phyloP scores from a whole-genome alignment of 1,140 invertebrate genomes.

The Charaxes varanes region DNA sequence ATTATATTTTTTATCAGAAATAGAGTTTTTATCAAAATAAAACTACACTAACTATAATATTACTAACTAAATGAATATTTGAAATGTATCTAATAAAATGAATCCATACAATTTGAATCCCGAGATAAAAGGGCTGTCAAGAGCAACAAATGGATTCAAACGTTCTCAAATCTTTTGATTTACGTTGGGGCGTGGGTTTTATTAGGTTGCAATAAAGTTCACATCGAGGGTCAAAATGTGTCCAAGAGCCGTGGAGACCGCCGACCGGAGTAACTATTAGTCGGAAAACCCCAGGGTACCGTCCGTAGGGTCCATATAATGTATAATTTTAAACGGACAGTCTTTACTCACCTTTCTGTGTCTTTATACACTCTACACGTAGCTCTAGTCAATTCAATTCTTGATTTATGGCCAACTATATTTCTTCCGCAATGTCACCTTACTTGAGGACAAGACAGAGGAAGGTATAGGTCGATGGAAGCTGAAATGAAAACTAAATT shows the following conservation, averaged over 20 bases:
- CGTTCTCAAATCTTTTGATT: constrained; percentile 14
- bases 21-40: too few species aligned
- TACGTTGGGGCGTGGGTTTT: constrained; percentile 27
- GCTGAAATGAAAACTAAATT: too few species aligned
- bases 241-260: constrained; percentile 12
- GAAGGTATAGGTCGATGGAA: too few species aligned
- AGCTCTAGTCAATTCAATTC: too few species aligned
- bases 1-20: too few species aligned
- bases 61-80: not conserved
- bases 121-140: constrained; percentile 44
- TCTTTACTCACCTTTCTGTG: not conserved
- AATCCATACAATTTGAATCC: constrained; percentile 3
- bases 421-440: too few species aligned
- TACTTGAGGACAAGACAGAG: too few species aligned
- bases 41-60: not conserved
- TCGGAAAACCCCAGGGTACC: constrained; percentile 21
- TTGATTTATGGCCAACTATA: too few species aligned
- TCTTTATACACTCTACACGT: too few species aligned
- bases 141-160: constrained; percentile 33
- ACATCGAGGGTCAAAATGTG: constrained; percentile 16
- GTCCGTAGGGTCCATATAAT: not conserved
- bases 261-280: constrained; percentile 38
- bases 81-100: not conserved
- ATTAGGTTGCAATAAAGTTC: constrained; percentile 30
- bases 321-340: not conserved